These are phyloP conservation scores for Limnephilus rhombicus DNA, from an alignment of 2,888 invertebrate genomes.

Conservation along the genomic window DNA sequence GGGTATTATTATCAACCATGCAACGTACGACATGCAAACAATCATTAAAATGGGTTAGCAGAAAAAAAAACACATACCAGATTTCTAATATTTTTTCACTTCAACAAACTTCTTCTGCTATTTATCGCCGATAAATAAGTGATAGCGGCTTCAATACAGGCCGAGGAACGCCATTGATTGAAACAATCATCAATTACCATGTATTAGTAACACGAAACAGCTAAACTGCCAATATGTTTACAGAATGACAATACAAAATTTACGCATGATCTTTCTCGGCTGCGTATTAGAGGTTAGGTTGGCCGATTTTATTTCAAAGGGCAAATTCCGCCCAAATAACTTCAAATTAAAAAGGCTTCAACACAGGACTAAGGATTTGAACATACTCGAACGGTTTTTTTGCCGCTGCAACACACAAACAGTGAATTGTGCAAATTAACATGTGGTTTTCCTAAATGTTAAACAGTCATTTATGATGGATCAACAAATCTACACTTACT, in stretches of 20 bases:
- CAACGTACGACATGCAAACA: slow-evolving; percentile 33
- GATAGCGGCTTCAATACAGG: slow-evolving; percentile 37
- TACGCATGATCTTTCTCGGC: slow-evolving; percentile 36
- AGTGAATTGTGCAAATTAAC: slow-evolving; percentile 53
- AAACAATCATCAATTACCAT: slow-evolving; percentile 41
- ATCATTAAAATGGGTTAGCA: slow-evolving; percentile 27
- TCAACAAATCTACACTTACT: slow-evolving; percentile 9
- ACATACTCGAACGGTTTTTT: slow-evolving; percentile 7
- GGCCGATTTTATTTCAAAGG: background rate
- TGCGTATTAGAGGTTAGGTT: slow-evolving; percentile 55
- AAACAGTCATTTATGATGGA: slow-evolving; percentile 9
- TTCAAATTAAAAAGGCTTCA: background rate
- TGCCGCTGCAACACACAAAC: slow-evolving; percentile 17
- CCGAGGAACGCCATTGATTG: slow-evolving; percentile 23
- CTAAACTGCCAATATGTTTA: slow-evolving; percentile 40
- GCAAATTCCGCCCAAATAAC: background rate
- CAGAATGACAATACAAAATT: slow-evolving; percentile 55
- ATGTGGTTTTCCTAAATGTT: slow-evolving; percentile 49
- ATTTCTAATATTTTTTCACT: slow-evolving; percentile 33
- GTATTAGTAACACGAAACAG: slow-evolving; percentile 41
- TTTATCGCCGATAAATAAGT: slow-evolving; percentile 29
- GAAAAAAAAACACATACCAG: slow-evolving; percentile 44
- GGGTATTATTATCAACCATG: slow-evolving; percentile 25
- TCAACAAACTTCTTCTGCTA: slow-evolving; percentile 16
- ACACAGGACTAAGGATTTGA: background rate